A percentile compares a stretch with the other conserved stretches of the same genome.
Evolutionary conservation across 2,113 vertebrate genomes (phyloP).

Genomic region (Helogale parvula): DNA sequence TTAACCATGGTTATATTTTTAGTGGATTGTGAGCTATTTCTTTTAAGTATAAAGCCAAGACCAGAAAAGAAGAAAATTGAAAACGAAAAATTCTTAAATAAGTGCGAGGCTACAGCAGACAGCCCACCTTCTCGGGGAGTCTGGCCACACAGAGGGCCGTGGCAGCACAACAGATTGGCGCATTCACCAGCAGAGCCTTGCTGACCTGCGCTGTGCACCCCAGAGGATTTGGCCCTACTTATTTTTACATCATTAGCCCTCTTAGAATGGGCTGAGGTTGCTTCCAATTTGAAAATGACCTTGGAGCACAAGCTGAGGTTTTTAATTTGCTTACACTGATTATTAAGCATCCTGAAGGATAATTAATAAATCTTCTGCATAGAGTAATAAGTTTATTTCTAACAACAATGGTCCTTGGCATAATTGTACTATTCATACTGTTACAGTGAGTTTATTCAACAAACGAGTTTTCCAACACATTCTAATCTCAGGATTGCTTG

Average conservation of each 20-base stretch:
- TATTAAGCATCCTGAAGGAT: constrained; percentile 79
- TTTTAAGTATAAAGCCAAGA: not conserved
- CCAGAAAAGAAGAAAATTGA: not conserved
- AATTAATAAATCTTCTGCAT: constrained; percentile 73
- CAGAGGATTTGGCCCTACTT: constrained; percentile 45
- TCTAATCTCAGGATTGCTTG: constrained; percentile 5
- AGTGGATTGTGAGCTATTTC: not conserved
- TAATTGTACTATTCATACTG: not conserved
- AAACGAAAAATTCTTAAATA: not conserved
- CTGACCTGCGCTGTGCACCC: constrained; percentile 66
- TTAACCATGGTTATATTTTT: not conserved
- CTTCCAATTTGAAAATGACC: constrained; percentile 83
- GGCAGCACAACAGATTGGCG: constrained; percentile 70
- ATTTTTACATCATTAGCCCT: constrained; percentile 76
- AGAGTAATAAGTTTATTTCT: constrained; percentile 67
- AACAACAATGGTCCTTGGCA: constrained; percentile 37
- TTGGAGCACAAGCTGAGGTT: constrained; percentile 78
- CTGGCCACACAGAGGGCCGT: constrained; percentile 65
- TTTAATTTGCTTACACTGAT: constrained; percentile 83
- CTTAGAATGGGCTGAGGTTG: constrained; percentile 54
- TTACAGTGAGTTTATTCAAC: constrained; percentile 36
- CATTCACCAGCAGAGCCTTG: constrained; percentile 64
- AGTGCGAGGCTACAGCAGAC: not conserved
- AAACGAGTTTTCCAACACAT: constrained; percentile 42
- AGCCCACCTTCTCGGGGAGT: not conserved